phyloP scores from a whole-genome alignment of 2,113 vertebrate species.

The Oplegnathus fasciatus region DNA sequence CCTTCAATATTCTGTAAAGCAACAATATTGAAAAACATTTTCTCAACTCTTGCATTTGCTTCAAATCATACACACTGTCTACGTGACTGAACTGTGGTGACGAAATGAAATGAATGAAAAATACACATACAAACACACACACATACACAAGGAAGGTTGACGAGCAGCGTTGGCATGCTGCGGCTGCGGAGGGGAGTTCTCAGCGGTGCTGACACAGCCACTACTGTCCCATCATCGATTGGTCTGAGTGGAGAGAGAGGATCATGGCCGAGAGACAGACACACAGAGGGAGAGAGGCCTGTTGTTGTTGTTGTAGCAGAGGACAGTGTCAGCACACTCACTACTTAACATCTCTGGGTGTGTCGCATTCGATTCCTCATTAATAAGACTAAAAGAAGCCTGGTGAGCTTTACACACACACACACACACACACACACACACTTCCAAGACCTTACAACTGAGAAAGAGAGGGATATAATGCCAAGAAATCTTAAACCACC shows the following conservation, averaged over 20 bases:
- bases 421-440: not conserved
- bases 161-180: constrained; percentile 32
- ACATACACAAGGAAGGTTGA: constrained; percentile 9
- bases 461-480: too few species aligned
- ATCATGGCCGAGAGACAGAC: not conserved
- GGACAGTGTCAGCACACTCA: not conserved
- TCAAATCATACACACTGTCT: not conserved
- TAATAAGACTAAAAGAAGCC: constrained; percentile 56
- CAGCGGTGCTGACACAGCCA: constrained; percentile 65
- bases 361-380: constrained; percentile 45
- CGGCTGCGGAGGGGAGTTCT: constrained; percentile 25
- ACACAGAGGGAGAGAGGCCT: not conserved
- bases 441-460: not conserved
- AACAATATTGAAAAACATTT: not conserved
- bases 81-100: not conserved
- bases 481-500: too few species aligned
- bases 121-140: constrained; percentile 10
- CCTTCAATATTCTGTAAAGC: constrained; percentile 3
- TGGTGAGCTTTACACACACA: too few species aligned
- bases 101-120: not conserved
- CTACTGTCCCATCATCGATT: constrained; percentile 53
- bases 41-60: not conserved
- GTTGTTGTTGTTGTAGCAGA: constrained; percentile 38
- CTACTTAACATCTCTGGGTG: constrained; percentile 21
- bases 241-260: constrained; percentile 29